Base-by-base conservation (phyloP, 2,113 vertebrate genomes). In the Festucalex cinctus region DNA sequence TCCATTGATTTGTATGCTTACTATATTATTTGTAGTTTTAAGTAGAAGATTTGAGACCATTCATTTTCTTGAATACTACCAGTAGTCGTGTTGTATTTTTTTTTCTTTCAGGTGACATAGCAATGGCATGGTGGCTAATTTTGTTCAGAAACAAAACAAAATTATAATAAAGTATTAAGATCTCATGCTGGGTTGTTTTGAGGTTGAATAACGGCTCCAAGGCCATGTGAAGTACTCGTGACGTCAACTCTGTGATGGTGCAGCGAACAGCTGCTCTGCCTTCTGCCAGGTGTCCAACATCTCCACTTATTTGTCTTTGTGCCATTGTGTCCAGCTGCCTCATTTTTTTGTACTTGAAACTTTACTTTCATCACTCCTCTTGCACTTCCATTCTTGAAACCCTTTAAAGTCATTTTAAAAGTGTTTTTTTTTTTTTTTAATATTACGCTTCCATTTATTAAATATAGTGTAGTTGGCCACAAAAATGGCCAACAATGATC, bases 221-320 rank as follows among this genome's bases (percentile, higher is more conserved):
- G 75, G 72, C 68, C 75, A 73, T 36, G 61, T 70, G 44, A 70
- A n/a, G 53, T 51, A 24, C 65, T 57, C 26, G 9, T 39, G 61
- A 63, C 61, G 51, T 73, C 16, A 28, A 19, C 35, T 44, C 61
- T 19, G 59, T 65, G 54, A 14, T 57, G 62, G 37, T 69, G 43
- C 61, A 66, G 24, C 9, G 66, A 69, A 43, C 75, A 71, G 65
- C 69, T 73, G 68, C 43, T 71, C 68, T 28, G 16, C 58, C 66
- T n/a, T 36, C 61, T 56, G 69, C 43, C 75, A 63, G 70, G 64
- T 74, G 68, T 77, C 68, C 65, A 39, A 61, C 65, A 56, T 43
- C 39, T 43, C 24, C 6, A n/a, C 48, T 10, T 51, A 51, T 63
- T 63, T 39, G 54, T 57, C 54, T 57, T 28, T 57, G 26, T 57